Percentiles rank a stretch among this genome's conserved stretches.
Evolutionary conservation across 2,888 invertebrate species (phyloP).

Genomic region (Phyto melanocephala): DNA sequence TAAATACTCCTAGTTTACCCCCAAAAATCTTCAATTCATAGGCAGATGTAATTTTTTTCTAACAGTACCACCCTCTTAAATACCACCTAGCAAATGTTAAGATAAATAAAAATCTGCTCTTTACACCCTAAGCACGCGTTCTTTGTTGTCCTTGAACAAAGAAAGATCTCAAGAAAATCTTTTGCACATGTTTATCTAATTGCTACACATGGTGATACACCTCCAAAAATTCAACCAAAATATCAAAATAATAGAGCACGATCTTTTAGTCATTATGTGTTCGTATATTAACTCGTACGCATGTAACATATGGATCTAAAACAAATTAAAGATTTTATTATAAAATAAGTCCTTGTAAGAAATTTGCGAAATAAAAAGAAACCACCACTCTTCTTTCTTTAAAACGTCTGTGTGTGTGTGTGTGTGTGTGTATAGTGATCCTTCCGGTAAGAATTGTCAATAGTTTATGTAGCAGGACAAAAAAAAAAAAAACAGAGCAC

Average conservation of each 20-base stretch:
- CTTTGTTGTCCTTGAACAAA: conserved; percentile 33
- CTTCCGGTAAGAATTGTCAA: conserved; percentile 73
- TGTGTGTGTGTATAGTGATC: conserved; percentile 66
- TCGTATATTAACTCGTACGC: background rate
- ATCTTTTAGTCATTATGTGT: conserved; percentile 19
- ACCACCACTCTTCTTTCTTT: conserved; percentile 39
- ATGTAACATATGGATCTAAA: conserved; percentile 40
- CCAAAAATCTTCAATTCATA: background rate
- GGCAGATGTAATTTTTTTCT: conserved; percentile 29
- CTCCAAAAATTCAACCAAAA: conserved; percentile 66
- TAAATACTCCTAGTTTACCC: background rate
- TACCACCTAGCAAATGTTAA: background rate
- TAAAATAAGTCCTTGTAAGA: conserved; percentile 9
- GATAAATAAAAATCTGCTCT: conserved; percentile 2
- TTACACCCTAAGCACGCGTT: conserved; percentile 50
- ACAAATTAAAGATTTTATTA: conserved; percentile 51
- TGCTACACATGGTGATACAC: conserved; percentile 76
- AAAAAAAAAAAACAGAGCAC: conserved; percentile 14
- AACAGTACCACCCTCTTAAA: conserved; percentile 22
- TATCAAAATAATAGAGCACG: conserved; percentile 56
- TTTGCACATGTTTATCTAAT: conserved; percentile 76
- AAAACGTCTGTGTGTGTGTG: background rate
- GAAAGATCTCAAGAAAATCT: conserved; percentile 21
- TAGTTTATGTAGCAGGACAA: conserved; percentile 59
- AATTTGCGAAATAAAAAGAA: conserved; percentile 34